A percentile compares a stretch with the other conserved stretches of the same genome.
Evolutionary conservation across 2,797 vertebrate genomes (phyloP).

Genomic region (Syndactyla subalaris): DNA sequence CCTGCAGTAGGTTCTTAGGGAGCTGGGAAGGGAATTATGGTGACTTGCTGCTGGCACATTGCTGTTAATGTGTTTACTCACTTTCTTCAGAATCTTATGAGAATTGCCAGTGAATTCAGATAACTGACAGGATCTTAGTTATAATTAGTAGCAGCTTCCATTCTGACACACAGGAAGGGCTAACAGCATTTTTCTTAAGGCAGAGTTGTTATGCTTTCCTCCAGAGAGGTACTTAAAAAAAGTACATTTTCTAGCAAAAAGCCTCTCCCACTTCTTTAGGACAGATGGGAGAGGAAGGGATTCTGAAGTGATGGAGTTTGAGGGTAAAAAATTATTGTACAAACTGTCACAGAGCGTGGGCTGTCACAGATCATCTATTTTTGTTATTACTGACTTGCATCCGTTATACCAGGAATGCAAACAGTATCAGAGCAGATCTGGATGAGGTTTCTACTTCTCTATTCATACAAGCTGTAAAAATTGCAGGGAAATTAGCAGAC

Average conservation of each 20-base stretch:
- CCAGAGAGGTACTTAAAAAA: conserved; percentile 17
- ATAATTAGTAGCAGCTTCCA: conserved; percentile 48
- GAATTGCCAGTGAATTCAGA: conserved; percentile 23
- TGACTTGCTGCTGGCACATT: conserved; percentile 20
- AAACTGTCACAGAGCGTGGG: neutral
- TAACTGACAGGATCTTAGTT: conserved; percentile 43
- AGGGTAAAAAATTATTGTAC: conserved; percentile 4
- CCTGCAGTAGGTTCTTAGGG: neutral
- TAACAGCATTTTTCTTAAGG: conserved; percentile 39
- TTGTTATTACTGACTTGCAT: neutral
- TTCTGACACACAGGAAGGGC: neutral
- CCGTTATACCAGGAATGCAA: neutral
- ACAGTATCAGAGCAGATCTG: neutral
- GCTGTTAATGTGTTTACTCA: conserved; percentile 17
- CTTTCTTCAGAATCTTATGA: conserved; percentile 34
- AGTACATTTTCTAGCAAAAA: conserved; percentile 5
- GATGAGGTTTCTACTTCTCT: neutral
- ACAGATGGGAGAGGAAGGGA: conserved; percentile 23
- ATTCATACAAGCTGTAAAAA: neutral
- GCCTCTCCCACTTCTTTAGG: conserved; percentile 16
- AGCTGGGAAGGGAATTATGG: neutral
- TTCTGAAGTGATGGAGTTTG: conserved; percentile 7
- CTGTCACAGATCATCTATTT: conserved; percentile 22
- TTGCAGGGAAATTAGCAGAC: neutral
- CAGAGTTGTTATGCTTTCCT: conserved; percentile 23